phyloP scores from a whole-genome alignment of 1,140 invertebrate genomes.

The Rhagoletis pomonella region DNA sequence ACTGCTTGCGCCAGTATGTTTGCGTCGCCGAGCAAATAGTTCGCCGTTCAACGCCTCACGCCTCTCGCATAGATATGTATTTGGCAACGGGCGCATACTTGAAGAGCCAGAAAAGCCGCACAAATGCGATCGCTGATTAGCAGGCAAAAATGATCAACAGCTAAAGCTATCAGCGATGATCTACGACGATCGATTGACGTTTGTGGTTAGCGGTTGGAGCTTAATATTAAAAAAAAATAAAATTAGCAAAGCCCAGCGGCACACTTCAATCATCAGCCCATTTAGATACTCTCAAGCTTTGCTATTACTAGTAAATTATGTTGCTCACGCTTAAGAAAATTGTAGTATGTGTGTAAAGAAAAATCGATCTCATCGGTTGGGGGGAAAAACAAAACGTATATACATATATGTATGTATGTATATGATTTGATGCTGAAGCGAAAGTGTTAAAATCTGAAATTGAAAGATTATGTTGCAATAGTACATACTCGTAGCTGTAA shows the following conservation, averaged over 20 bases:
- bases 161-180: background rate
- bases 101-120: background rate
- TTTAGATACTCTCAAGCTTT: background rate
- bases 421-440: background rate
- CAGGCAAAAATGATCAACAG: background rate
- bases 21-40: background rate
- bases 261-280: conserved; percentile 2
- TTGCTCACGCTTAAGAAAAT: background rate
- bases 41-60: conserved; percentile 1
- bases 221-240: background rate
- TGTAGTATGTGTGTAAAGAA: background rate
- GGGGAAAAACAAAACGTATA: background rate
- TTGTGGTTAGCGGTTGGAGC: background rate
- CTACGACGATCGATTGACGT: conserved; percentile 1
- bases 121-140: background rate
- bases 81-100: background rate
- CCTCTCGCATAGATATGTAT: background rate
- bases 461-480: conserved; percentile 24
- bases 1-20: background rate
- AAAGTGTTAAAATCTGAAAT: conserved; percentile 37
- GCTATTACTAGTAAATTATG: background rate
- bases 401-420: no score
- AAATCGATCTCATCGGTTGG: background rate
- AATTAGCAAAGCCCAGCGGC: conserved; percentile 3
- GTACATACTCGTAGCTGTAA: no score